These are phyloP conservation scores for Lucinisca nassula DNA, from an alignment of 2,888 invertebrate genomes.

Conservation along the genomic window DNA sequence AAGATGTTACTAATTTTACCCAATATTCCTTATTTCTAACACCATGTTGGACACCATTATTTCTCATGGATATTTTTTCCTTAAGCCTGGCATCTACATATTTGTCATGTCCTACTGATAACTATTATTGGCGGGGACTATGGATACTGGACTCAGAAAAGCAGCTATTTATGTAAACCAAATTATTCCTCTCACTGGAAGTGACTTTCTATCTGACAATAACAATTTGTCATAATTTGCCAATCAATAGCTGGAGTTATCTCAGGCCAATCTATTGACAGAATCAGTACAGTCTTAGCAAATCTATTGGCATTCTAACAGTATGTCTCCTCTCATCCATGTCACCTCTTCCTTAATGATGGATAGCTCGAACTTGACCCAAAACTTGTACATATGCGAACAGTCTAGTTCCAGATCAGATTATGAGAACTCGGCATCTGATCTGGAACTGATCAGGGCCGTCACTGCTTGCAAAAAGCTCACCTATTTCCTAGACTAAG, in stretches of 20 bases:
- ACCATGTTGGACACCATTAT: too few species aligned
- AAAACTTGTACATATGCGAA: too few species aligned
- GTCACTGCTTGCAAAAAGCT: too few species aligned
- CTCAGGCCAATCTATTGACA: not conserved
- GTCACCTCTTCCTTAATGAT: not conserved
- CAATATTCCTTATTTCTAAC: too few species aligned
- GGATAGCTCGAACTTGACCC: too few species aligned
- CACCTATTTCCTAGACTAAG: too few species aligned
- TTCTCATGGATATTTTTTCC: too few species aligned
- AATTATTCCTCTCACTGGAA: not conserved
- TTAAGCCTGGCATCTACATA: not conserved
- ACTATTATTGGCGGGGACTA: too few species aligned
- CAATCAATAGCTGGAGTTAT: constrained; percentile 3
- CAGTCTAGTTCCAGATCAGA: too few species aligned
- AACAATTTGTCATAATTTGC: constrained; percentile 12
- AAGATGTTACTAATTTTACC: too few species aligned
- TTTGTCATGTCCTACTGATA: not conserved
- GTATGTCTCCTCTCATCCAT: not conserved
- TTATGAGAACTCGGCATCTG: too few species aligned
- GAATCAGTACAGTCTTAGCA: not conserved
- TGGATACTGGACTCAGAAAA: not conserved
- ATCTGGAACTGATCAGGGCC: too few species aligned
- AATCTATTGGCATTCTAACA: not conserved
- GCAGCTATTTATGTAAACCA: not conserved
- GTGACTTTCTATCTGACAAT: not conserved